phyloP scores from a whole-genome alignment of 1,140 invertebrate species.

The Scaptomyza montana region DNA sequence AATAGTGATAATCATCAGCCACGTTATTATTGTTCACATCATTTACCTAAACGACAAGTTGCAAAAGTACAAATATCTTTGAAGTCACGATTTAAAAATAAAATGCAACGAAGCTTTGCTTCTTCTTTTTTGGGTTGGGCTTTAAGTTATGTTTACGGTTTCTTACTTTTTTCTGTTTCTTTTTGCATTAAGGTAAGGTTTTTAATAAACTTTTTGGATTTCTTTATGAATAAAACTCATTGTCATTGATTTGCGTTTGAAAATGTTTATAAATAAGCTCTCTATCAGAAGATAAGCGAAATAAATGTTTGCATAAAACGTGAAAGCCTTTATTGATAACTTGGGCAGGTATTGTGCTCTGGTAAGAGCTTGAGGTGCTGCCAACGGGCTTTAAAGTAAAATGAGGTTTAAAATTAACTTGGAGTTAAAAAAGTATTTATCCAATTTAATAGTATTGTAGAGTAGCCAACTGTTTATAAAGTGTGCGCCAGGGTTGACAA shows the following conservation, averaged over 20 bases:
- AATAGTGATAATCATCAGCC: constrained; percentile 15
- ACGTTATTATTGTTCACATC: constrained; percentile 32
- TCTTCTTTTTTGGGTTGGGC: constrained; percentile 2
- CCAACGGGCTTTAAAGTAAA: constrained; percentile 6
- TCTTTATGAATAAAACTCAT: constrained; percentile 17
- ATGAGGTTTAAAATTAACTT: neutral
- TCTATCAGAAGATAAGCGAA: constrained; percentile 35
- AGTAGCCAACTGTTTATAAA: neutral
- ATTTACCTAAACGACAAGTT: constrained; percentile 45
- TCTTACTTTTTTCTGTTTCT: neutral
- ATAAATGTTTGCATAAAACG: constrained; percentile 66
- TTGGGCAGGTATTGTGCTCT: neutral
- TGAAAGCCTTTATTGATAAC: constrained; percentile 49
- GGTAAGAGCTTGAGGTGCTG: neutral
- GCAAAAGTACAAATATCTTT: constrained; percentile 34
- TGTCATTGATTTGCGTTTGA: constrained; percentile 42
- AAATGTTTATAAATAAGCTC: neutral
- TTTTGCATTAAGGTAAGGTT: constrained; percentile 3
- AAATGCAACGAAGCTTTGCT: constrained; percentile 13
- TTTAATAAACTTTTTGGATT: constrained; percentile 2
- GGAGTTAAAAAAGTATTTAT: too few species aligned
- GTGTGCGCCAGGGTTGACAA: too few species aligned
- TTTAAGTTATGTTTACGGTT: neutral
- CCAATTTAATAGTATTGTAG: too few species aligned
- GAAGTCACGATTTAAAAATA: constrained; percentile 44